A percentile compares a stretch with the other conserved stretches of the same genome.
These are phyloP conservation scores for Leptopilina syphax DNA, from an alignment of 2,888 invertebrate species.

Conservation along the genomic window DNA sequence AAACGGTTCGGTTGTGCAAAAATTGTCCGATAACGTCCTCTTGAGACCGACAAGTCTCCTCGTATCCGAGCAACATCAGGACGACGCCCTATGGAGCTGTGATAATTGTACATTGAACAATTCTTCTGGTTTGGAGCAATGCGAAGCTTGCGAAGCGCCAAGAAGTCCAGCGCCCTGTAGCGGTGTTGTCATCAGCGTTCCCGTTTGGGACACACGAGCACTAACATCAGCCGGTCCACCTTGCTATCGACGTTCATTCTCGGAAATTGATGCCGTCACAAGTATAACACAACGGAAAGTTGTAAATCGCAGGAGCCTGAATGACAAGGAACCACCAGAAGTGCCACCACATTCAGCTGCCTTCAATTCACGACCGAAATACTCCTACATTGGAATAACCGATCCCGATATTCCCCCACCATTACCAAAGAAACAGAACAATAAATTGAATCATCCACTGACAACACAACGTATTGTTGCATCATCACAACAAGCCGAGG, in stretches of 20 bases:
- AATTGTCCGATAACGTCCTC: constrained; percentile 78
- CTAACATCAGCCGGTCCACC: constrained; percentile 72
- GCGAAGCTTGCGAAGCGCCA: constrained; percentile 87
- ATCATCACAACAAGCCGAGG: constrained; percentile 66
- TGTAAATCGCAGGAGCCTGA: constrained; percentile 76
- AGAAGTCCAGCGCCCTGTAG: constrained; percentile 78
- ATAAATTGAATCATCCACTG: constrained; percentile 64
- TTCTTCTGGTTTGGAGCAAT: constrained; percentile 82
- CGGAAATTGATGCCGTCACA: constrained; percentile 74
- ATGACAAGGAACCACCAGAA: constrained; percentile 81
- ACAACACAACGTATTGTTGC: constrained; percentile 45
- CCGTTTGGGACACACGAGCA: constrained; percentile 76
- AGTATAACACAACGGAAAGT: constrained; percentile 77
- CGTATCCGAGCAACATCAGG: constrained; percentile 77
- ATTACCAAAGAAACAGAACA: constrained; percentile 73
- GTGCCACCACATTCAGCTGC: constrained; percentile 76
- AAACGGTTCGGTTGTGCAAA: constrained; percentile 82
- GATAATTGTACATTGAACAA: constrained; percentile 88
- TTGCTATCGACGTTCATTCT: constrained; percentile 75
- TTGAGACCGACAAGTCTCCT: constrained; percentile 81
- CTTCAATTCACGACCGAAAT: constrained; percentile 72
- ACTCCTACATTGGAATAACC: constrained; percentile 72
- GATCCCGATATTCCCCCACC: constrained; percentile 75
- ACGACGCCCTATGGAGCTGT: constrained; percentile 81
- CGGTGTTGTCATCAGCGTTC: constrained; percentile 77